These are phyloP conservation scores for Spodoptera frugiperda DNA, from an alignment of 1,140 invertebrate genomes.

Conservation along the genomic window DNA sequence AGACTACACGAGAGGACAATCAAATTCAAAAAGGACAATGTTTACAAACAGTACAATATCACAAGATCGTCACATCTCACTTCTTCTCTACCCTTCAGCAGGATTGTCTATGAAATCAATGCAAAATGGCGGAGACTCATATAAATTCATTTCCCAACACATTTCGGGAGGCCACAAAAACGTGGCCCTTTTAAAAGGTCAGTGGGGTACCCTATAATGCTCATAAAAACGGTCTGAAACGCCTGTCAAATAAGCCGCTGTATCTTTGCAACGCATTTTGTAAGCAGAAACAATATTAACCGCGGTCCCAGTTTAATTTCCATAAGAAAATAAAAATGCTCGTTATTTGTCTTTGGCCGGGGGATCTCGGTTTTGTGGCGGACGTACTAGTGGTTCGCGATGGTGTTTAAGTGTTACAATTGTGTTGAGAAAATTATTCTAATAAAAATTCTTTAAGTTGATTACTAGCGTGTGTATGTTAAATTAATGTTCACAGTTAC, in stretches of 20 bases:
- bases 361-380: conserved; percentile 55
- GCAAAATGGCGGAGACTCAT: conserved; percentile 1
- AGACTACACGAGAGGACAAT: no score
- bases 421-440: background rate
- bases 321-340: conserved; percentile 78
- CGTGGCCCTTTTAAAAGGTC: conserved; percentile 14
- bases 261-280: conserved; percentile 44
- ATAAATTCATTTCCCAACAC: background rate
- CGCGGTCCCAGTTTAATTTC: conserved; percentile 66
- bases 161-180: background rate
- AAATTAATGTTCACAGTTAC: no score
- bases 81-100: background rate
- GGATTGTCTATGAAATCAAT: background rate
- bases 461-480: no score
- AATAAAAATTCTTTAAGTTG: no score
- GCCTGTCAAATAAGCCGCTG: conserved; percentile 50
- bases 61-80: no score
- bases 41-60: no score
- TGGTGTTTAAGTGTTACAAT: background rate
- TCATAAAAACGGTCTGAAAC: conserved; percentile 34
- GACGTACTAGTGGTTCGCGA: conserved; percentile 50
- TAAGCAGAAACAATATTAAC: conserved; percentile 63
- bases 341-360: conserved; percentile 69
- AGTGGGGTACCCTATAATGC: conserved; percentile 19
- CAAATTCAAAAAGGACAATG: no score